Base-by-base conservation (phyloP, 2,888 invertebrate species). In the Torymus tubicola region DNA sequence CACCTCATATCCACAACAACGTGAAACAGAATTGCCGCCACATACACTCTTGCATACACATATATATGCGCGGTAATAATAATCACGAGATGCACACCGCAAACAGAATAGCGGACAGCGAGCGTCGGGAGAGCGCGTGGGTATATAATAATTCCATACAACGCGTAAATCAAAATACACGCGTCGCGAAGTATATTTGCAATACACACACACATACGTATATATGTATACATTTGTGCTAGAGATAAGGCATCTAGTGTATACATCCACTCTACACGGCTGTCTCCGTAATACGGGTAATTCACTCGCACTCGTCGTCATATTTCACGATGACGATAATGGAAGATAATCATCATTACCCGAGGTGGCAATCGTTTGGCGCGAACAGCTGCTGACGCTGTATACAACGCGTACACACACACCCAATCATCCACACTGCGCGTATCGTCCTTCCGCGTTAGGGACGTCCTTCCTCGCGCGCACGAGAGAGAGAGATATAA, bases 241-340 rank as follows among this genome's bases (percentile, higher is more conserved):
- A 42, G 42, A 42, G 42, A 42, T 42, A 42, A 42, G 42, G 42
- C 42, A 42, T 42, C 42, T 42, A 8, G 65, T 18, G 52, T 53
- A 53, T 53, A 53, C 52, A 53, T 16, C 52, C 3, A 52, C 67
- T 5, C 5, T 16, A 8, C 31, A 10, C 11, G 24, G 60, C 3
- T 18, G 3, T 14, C 13, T 31, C 16, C 60, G 67, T 21, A 68
- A 68, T 61, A 24, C 63, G 70, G 78, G 55, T 61, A 72, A 78
- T 72, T 72, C 72, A 42, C 31, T 71, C 53, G 58, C 18, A 64
- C 65, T 80, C 79, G 58, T 74, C 74, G 52, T 80, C 57, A 63
- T 76, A 76, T 76, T 72, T 77, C 71, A 76, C 61, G 52, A 64
- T 65, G 61, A 68, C 50, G 76, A 76, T 72, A 68, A 76, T 80